These are phyloP conservation scores for Cylloceria caligata DNA, from an alignment of 2,888 invertebrate species.

Conservation along the genomic window DNA sequence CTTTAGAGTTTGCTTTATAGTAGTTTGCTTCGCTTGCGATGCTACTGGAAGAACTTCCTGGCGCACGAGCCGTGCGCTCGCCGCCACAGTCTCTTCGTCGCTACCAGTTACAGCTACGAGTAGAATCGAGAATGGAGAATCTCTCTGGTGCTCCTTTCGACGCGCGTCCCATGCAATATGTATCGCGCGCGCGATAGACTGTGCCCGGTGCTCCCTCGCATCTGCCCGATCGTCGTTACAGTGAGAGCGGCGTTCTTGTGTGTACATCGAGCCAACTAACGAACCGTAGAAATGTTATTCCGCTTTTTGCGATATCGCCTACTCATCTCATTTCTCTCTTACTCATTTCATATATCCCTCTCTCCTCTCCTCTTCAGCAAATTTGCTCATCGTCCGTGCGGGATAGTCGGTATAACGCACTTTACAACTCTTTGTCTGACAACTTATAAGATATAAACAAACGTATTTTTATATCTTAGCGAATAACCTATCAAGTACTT, in stretches of 20 bases:
- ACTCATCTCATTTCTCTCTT: constrained; percentile 28
- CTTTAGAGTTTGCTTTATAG: constrained; percentile 51
- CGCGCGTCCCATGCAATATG: constrained; percentile 77
- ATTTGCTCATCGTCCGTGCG: constrained; percentile 22
- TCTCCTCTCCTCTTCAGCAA: constrained; percentile 1
- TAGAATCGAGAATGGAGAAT: constrained; percentile 61
- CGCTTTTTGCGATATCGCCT: constrained; percentile 56
- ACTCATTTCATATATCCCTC: too few species aligned
- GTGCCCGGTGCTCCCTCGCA: constrained; percentile 57
- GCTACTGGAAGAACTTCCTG: constrained; percentile 62
- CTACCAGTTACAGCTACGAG: constrained; percentile 25
- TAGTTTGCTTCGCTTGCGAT: constrained; percentile 52
- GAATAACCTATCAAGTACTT: not conserved
- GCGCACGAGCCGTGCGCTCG: constrained; percentile 61
- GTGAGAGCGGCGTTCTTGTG: constrained; percentile 29
- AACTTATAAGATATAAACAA: not conserved
- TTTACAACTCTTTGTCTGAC: constrained; percentile 45
- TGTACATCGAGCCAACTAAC: constrained; percentile 60
- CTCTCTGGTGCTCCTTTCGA: constrained; percentile 45
- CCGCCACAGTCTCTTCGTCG: not conserved
- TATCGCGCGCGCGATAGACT: constrained; percentile 69
- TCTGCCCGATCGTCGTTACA: constrained; percentile 60
- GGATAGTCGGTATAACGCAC: constrained; percentile 40
- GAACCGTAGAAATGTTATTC: constrained; percentile 62
- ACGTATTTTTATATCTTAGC: constrained; percentile 10